Conservation (phyloP, 2,113 vertebrate species). For the Leiothrix lutea region DNA sequence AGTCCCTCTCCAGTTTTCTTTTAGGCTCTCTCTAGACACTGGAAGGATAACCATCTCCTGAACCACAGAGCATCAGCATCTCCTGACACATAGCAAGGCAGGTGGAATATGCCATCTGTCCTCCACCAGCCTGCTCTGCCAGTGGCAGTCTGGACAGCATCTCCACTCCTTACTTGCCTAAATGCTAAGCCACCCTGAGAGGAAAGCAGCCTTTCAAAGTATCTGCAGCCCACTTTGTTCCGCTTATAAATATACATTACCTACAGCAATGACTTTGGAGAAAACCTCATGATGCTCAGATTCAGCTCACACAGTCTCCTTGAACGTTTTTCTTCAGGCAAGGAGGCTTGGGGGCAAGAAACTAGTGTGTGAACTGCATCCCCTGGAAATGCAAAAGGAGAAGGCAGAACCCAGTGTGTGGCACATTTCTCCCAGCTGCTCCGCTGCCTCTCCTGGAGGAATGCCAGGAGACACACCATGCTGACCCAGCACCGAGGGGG, state of each 20-base stretch:
- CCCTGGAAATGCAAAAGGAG: background rate
- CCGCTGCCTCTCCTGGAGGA: background rate
- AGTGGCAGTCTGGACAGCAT: background rate
- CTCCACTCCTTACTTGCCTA: background rate
- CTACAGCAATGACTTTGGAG: slow-evolving; percentile 31
- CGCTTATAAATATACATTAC: slow-evolving; percentile 52
- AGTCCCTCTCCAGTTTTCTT: background rate
- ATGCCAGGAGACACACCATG: fast-evolving
- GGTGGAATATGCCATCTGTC: background rate
- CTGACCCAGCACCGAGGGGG: fast-evolving
- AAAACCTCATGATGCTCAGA: background rate
- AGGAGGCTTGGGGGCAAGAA: slow-evolving; percentile 7
- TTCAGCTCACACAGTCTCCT: slow-evolving; percentile 26
- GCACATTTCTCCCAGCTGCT: background rate
- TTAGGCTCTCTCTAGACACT: background rate
- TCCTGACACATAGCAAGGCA: fast-evolving
- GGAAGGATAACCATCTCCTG: background rate
- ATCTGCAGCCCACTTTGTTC: slow-evolving; percentile 34
- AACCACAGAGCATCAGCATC: background rate
- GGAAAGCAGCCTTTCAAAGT: background rate
- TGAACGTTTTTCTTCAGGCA: slow-evolving; percentile 35
- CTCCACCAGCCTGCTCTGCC: background rate
- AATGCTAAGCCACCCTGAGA: background rate
- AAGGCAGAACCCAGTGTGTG: fast-evolving
- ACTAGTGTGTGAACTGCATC: background rate